Evolutionary conservation across 2,888 invertebrate species (phyloP).

Genomic region (Lepidocyrtoides sp.): DNA sequence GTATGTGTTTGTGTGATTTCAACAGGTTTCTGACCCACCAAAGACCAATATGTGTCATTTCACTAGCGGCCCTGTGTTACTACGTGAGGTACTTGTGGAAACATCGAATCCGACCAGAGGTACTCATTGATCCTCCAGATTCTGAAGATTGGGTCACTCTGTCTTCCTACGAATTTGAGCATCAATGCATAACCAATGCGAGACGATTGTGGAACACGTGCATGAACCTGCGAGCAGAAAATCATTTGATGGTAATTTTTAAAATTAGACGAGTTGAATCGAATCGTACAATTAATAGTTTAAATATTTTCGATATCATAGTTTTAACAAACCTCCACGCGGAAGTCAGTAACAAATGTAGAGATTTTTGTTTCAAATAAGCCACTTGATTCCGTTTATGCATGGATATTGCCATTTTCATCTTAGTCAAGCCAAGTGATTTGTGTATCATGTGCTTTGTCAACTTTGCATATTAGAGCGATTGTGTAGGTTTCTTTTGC

Average conservation of each 20-base stretch:
- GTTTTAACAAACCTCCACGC: too few species aligned
- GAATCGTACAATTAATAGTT: too few species aligned
- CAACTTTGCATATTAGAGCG: not conserved
- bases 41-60: constrained; percentile 82
- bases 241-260: constrained; percentile 80
- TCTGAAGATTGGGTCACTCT: constrained; percentile 83
- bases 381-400: too few species aligned
- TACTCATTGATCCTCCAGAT: constrained; percentile 84
- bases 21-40: constrained; percentile 83
- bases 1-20: not conserved
- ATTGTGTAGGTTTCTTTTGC: constrained; percentile 18
- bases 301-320: too few species aligned
- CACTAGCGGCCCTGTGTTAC: constrained; percentile 76
- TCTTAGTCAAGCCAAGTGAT: not conserved
- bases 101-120: constrained; percentile 82
- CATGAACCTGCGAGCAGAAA: constrained; percentile 76
- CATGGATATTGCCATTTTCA: not conserved
- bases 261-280: too few species aligned
- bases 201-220: constrained; percentile 75
- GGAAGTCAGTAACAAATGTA: too few species aligned
- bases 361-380: too few species aligned
- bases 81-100: constrained; percentile 82
- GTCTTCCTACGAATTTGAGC: constrained; percentile 82
- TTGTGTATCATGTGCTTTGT: not conserved
- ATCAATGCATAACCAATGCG: constrained; percentile 71